Evolutionary conservation across 2,113 vertebrate species (phyloP).

Genomic region (Fulmarus glacialis): DNA sequence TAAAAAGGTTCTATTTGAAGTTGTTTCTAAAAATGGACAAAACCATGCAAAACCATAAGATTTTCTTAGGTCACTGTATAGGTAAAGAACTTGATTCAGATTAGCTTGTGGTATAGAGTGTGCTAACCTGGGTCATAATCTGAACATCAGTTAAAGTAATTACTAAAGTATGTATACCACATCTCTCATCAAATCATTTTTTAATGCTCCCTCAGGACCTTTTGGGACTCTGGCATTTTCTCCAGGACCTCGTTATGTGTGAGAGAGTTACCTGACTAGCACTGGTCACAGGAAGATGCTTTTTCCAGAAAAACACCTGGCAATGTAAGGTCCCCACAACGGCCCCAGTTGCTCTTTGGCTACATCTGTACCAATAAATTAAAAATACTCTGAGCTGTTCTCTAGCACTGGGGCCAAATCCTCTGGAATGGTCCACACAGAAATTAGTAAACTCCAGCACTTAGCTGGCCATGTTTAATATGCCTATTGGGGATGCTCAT

Average conservation of each 20-base stretch:
- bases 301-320: neutral
- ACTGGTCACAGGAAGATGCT: neutral
- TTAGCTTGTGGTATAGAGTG: neutral
- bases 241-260: neutral
- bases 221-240: neutral
- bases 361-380: neutral
- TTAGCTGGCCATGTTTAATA: neutral
- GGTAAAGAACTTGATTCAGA: neutral
- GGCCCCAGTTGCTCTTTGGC: neutral
- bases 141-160: neutral
- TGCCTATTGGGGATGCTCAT: neutral
- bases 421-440: neutral
- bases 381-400: neutral
- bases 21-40: neutral
- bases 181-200: neutral
- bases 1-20: neutral
- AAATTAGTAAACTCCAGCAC: neutral
- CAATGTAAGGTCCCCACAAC: neutral
- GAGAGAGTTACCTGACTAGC: neutral
- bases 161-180: neutral
- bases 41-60: neutral
- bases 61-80: neutral
- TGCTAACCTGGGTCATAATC: neutral
- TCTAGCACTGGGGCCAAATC: neutral
- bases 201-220: neutral